Conservation (phyloP, 2,888 invertebrate genomes). For the Dione vanillae region DNA sequence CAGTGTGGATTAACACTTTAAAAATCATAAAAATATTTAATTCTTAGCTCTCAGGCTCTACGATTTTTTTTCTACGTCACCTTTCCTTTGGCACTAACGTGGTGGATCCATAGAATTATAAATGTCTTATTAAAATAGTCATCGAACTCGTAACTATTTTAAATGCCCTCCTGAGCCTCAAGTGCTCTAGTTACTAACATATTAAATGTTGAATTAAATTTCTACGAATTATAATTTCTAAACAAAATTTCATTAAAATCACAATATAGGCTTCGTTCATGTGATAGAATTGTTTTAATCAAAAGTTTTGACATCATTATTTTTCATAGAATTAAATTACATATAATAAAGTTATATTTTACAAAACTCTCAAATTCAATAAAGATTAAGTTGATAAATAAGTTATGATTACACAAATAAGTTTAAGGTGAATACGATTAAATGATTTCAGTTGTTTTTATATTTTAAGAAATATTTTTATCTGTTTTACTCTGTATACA, state of each 20-base stretch:
- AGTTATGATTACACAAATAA: neutral
- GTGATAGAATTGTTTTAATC: slow-evolving; percentile 6
- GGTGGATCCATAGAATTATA: too few species aligned
- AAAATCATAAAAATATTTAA: too few species aligned
- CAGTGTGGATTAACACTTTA: too few species aligned
- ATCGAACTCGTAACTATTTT: too few species aligned
- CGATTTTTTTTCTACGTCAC: too few species aligned
- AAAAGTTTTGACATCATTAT: neutral
- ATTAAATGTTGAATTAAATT: neutral
- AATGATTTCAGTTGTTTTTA: too few species aligned
- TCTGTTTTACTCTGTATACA: too few species aligned
- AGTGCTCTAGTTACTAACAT: neutral
- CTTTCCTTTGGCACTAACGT: too few species aligned
- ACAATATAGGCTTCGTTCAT: neutral
- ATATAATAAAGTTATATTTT: slow-evolving; percentile 1
- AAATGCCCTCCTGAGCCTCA: too few species aligned
- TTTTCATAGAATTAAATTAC: neutral
- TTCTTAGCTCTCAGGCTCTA: too few species aligned
- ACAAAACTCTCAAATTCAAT: neutral
- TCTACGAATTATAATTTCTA: slow-evolving; percentile 3
- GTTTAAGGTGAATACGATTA: neutral
- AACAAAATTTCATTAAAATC: neutral
- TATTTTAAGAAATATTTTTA: too few species aligned
- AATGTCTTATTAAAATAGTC: too few species aligned
- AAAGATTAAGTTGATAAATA: neutral